Percentiles rank a stretch among this genome's conserved stretches.
phyloP scores from a whole-genome alignment of 2,888 invertebrate genomes.

The Chamaedrilus cognettii region DNA sequence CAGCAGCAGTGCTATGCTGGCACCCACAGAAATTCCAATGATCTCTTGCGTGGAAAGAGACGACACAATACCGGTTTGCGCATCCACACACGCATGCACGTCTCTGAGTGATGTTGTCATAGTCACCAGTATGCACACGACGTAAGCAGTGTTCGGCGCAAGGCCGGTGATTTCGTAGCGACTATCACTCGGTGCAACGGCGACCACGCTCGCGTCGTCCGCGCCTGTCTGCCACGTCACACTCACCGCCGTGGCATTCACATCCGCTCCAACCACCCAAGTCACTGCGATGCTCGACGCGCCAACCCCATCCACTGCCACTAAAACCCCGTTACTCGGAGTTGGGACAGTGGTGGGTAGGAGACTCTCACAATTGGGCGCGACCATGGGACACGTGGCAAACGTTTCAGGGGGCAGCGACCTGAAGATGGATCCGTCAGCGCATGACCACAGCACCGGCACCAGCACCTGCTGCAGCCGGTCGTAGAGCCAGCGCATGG shows the following conservation, averaged over 20 bases:
- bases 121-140: background rate
- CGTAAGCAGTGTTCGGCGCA: background rate
- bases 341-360: background rate
- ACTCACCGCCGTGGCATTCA: background rate
- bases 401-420: conserved; percentile 5
- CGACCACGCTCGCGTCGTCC: background rate
- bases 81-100: background rate
- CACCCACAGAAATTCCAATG: conserved; percentile 5
- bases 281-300: background rate
- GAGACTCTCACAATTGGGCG: background rate
- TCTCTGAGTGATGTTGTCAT: too few relatives aligned
- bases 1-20: background rate
- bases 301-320: background rate
- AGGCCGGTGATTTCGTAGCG: background rate
- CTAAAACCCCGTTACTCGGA: background rate
- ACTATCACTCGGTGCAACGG: background rate
- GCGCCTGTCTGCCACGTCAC: background rate
- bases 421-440: background rate
- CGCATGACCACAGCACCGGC: conserved; percentile 9
- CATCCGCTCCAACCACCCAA: background rate
- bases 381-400: background rate
- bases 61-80: background rate
- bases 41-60: background rate
- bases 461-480: background rate
- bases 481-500: conserved; percentile 15